Conservation (phyloP, 2,797 vertebrate species). For the Valencia hispanica region DNA sequence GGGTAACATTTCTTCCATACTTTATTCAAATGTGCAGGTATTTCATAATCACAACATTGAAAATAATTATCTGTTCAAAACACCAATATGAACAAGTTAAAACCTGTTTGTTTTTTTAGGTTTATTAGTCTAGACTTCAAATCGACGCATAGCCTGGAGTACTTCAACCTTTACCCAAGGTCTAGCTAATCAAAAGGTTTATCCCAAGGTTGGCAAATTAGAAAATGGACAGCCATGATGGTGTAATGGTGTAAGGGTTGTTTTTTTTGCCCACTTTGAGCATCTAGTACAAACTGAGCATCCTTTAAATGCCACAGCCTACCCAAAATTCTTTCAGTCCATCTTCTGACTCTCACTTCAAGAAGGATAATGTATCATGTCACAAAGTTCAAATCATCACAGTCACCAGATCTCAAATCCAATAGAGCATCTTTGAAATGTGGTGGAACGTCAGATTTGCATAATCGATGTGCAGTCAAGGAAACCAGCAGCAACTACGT, state of each 20-base stretch:
- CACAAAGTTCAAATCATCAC: no score
- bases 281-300: background rate
- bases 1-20: conserved; percentile 30
- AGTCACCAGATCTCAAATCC: background rate
- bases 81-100: background rate
- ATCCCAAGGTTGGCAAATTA: background rate
- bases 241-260: background rate
- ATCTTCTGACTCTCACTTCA: no score
- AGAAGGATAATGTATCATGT: no score
- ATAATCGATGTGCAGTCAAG: background rate
- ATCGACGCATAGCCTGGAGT: background rate
- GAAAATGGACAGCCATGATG: background rate
- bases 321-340: no score
- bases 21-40: conserved; percentile 36
- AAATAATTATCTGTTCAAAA: conserved; percentile 13
- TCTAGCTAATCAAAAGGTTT: background rate
- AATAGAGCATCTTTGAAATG: background rate
- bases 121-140: background rate
- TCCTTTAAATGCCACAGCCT: no score
- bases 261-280: background rate
- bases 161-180: background rate
- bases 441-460: background rate
- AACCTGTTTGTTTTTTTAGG: background rate
- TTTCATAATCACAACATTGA: conserved; percentile 40
- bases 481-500: background rate